These are phyloP conservation scores for Euglossa dilemma DNA, from an alignment of 1,140 invertebrate species.

Conservation along the genomic window DNA sequence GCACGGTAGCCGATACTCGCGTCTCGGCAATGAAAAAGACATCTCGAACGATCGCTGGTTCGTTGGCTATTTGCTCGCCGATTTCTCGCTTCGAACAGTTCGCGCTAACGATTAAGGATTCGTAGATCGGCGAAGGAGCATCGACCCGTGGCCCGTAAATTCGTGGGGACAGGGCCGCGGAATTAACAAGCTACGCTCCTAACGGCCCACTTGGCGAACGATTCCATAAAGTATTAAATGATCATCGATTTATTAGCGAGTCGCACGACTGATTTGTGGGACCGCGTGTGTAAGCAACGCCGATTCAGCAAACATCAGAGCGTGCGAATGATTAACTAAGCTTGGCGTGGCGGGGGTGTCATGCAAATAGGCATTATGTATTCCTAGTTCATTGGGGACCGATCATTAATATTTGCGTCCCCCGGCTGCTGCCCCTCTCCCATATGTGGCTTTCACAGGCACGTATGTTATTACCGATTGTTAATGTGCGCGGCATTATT, in stretches of 20 bases:
- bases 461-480: conserved; percentile 62
- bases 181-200: neutral
- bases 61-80: neutral
- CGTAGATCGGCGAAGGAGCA: too few relatives aligned
- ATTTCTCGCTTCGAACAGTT: neutral
- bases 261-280: conserved; percentile 53
- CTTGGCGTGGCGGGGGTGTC: conserved; percentile 57
- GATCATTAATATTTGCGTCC: conserved; percentile 68
- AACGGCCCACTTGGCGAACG: neutral
- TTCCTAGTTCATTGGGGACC: conserved; percentile 69
- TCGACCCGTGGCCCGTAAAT: neutral
- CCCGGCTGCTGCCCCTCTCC: conserved; percentile 4
- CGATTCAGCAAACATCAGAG: conserved; percentile 66
- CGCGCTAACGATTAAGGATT: too few relatives aligned
- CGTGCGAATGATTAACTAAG: conserved; percentile 70
- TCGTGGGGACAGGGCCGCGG: too few relatives aligned
- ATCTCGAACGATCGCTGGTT: too few relatives aligned
- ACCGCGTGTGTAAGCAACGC: conserved; percentile 52
- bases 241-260: conserved; percentile 59
- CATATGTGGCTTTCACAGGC: conserved; percentile 49
- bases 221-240: conserved; percentile 48
- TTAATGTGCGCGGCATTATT: conserved; percentile 46
- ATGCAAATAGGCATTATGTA: conserved; percentile 68
- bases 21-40: too few relatives aligned
- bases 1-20: too few relatives aligned